Conservation (phyloP, 2,888 invertebrate genomes). For the Coremacera marginata region DNA sequence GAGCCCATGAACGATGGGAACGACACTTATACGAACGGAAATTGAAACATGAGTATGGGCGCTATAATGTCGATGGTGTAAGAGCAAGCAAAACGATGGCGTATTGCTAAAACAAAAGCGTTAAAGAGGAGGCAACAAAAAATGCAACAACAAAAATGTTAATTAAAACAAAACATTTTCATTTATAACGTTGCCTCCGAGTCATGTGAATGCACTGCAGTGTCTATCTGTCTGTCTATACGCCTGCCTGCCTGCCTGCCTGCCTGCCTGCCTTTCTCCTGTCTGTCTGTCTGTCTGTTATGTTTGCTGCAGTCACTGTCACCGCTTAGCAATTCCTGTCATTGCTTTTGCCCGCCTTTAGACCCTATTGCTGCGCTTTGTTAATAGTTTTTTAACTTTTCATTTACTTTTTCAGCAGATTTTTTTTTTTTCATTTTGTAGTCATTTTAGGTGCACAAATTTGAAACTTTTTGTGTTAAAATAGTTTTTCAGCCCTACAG, state of each 20-base stretch:
- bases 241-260: background rate
- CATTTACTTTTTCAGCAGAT: too few relatives aligned
- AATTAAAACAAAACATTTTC: slow-evolving; percentile 66
- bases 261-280: background rate
- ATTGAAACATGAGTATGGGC: slow-evolving; percentile 34
- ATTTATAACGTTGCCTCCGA: slow-evolving; percentile 51
- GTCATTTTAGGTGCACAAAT: too few relatives aligned
- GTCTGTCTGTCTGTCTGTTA: background rate
- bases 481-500: too few relatives aligned
- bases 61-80: background rate
- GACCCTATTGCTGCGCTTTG: too few relatives aligned
- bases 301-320: background rate
- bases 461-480: too few relatives aligned
- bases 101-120: background rate
- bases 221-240: background rate
- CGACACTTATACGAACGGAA: slow-evolving; percentile 38
- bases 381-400: too few relatives aligned
- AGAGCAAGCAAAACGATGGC: too few relatives aligned
- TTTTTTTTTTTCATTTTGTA: too few relatives aligned
- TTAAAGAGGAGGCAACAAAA: background rate
- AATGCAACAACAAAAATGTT: slow-evolving; percentile 53
- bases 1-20: background rate
- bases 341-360: too few relatives aligned
- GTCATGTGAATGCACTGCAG: background rate
- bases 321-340: background rate